phyloP scores from a whole-genome alignment of 2,797 vertebrate species.

The Oreortyx pictus region DNA sequence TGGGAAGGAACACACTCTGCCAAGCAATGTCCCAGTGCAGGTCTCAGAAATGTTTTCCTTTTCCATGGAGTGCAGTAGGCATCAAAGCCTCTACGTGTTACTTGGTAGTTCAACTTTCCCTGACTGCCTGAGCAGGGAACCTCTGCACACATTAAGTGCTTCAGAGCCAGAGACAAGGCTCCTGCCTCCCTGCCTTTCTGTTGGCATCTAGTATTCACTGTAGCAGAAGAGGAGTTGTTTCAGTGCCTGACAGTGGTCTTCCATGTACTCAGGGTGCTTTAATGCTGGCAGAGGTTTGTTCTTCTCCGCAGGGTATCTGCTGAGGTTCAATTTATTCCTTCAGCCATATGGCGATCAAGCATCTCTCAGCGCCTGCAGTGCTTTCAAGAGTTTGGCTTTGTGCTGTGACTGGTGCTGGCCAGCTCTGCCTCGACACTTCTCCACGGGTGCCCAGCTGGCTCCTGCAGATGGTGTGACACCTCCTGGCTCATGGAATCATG shows the following conservation, averaged over 20 bases:
- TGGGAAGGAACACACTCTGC: neutral
- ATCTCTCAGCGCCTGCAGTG: neutral
- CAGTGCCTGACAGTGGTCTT: neutral
- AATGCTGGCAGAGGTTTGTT: neutral
- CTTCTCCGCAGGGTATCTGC: neutral
- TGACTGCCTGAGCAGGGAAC: neutral
- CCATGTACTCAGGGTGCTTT: neutral
- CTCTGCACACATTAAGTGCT: rapidly evolving
- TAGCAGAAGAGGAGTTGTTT: neutral
- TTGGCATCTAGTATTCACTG: neutral
- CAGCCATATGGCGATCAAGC: neutral
- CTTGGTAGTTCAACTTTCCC: neutral
- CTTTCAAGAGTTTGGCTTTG: constrained; percentile 3
- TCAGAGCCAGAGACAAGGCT: neutral
- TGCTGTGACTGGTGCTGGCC: neutral
- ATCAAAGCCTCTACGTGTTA: neutral
- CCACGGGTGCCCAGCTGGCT: neutral
- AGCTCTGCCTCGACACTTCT: neutral
- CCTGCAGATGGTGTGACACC: neutral
- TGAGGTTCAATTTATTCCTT: neutral
- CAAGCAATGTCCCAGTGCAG: neutral
- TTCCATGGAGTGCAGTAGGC: neutral
- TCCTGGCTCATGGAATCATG: neutral
- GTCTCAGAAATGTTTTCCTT: neutral
- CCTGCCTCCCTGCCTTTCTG: neutral